These are phyloP conservation scores for Drosophila varians DNA, from an alignment of 1,140 invertebrate species.

Conservation along the genomic window DNA sequence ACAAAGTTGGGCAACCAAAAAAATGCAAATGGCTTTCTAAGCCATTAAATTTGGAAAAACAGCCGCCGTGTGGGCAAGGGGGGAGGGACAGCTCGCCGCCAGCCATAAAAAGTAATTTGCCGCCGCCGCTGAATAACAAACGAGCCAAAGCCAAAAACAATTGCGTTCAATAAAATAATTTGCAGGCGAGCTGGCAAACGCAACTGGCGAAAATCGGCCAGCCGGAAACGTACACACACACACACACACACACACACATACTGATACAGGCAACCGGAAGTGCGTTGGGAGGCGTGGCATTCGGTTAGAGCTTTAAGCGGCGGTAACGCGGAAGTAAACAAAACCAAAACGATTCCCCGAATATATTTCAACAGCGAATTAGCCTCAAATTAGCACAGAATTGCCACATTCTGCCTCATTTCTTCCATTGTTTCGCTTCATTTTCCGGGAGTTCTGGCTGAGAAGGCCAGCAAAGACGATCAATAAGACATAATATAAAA, in stretches of 20 bases:
- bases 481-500: background rate
- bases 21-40: slow-evolving; percentile 82
- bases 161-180: slow-evolving; percentile 83
- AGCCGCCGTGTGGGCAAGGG: no score
- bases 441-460: no score
- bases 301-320: slow-evolving; percentile 6
- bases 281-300: background rate
- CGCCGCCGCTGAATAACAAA: slow-evolving; percentile 76
- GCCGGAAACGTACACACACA: slow-evolving; percentile 40
- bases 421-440: background rate
- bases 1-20: slow-evolving; percentile 71
- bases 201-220: slow-evolving; percentile 43
- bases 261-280: background rate
- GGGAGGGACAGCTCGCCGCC: slow-evolving; percentile 25
- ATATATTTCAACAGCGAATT: slow-evolving; percentile 1
- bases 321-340: background rate
- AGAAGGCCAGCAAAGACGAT: background rate
- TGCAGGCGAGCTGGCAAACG: slow-evolving; percentile 45
- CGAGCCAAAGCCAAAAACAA: slow-evolving; percentile 81
- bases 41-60: slow-evolving; percentile 81
- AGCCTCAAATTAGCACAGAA: background rate
- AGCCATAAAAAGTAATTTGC: slow-evolving; percentile 81
- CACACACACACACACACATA: background rate
- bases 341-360: background rate
- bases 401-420: background rate